Base-by-base conservation (phyloP, 2,113 vertebrate species). In the Reinhardtius hippoglossoides region DNA sequence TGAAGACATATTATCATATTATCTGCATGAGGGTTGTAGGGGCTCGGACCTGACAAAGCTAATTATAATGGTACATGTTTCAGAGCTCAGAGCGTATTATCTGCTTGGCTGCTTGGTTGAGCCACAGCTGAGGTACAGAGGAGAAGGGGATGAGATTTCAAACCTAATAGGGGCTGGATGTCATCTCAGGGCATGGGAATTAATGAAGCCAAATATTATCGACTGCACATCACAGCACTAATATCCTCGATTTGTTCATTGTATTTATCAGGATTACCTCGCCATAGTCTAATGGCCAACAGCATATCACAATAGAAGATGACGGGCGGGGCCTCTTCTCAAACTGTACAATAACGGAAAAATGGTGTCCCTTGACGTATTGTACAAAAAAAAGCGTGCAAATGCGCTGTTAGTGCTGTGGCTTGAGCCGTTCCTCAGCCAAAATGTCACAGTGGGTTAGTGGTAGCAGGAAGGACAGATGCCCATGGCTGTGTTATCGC, bases 1-100 rank as follows among this genome's bases (percentile, higher is more conserved):
- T 99, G 97, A 99, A 99, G 97, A 99, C 97, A 96, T 98, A 99
- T 98, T 98, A 98, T 98, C 97, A 98, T 99, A 98, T 99, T 99
- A 99, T 99, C 97, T 99, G 97, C 98, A 98, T 98, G 97, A 97
- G 97, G 96, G 96, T 97, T 97, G 96, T 96, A 97, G 96, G 88
- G 97, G 96, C 97, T 95, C 95, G 94, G 95, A 96, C 96, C 96
- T 99, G 97, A 99, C 97, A 98, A 96, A 97, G 97, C 97, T 98
- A 98, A 99, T 98, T 99, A 99, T 98, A 98, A 98, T 96, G 93
- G 95, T 97, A 95, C 97, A 98, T 98, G 97, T 98, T 98, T 96
- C 96, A 97, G 95, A 96, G 96, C 96, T 98, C 95, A 96, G 93
- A 96, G 95, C 94, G 92, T 94, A 98, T 99, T 98, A 98, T 97